Conservation (phyloP, 2,888 invertebrate species). For the Andrena fulva region DNA sequence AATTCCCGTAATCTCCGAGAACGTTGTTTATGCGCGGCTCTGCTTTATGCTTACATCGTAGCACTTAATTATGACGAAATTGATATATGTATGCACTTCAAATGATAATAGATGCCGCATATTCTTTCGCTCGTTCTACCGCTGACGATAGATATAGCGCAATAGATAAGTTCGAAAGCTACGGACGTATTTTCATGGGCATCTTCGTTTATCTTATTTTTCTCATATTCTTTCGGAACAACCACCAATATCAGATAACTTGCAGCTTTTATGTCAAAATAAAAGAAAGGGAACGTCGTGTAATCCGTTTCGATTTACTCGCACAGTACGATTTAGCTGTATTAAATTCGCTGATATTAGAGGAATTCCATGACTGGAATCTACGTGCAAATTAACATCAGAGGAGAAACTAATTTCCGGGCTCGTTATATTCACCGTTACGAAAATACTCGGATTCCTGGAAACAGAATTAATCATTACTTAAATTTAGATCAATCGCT, state of each 20-base stretch:
- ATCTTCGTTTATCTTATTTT: not conserved
- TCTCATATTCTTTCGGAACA: too few species aligned
- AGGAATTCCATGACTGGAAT: not conserved
- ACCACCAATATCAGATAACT: not conserved
- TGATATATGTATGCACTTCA: constrained; percentile 5
- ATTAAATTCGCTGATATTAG: not conserved
- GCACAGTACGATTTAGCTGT: not conserved
- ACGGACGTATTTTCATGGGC: not conserved
- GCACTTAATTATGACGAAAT: constrained; percentile 13
- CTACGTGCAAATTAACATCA: not conserved
- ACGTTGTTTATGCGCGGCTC: constrained; percentile 20
- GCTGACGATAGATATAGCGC: not conserved
- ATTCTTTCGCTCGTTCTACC: constrained; percentile 13
- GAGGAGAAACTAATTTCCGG: constrained; percentile 35
- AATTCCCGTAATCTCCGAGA: constrained; percentile 20
- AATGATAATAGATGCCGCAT: not conserved
- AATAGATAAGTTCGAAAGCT: not conserved
- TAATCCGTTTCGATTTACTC: too few species aligned
- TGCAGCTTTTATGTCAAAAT: not conserved
- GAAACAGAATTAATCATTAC: constrained; percentile 45
- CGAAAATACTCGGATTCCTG: constrained; percentile 22
- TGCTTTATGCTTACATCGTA: constrained; percentile 24
- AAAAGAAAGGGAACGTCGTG: not conserved
- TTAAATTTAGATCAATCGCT: constrained; percentile 46
- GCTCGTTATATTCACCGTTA: constrained; percentile 35